A percentile compares a stretch with the other conserved stretches of the same genome.
Conservation (phyloP, 2,113 vertebrate genomes). For the Spizaetus ornatus region DNA sequence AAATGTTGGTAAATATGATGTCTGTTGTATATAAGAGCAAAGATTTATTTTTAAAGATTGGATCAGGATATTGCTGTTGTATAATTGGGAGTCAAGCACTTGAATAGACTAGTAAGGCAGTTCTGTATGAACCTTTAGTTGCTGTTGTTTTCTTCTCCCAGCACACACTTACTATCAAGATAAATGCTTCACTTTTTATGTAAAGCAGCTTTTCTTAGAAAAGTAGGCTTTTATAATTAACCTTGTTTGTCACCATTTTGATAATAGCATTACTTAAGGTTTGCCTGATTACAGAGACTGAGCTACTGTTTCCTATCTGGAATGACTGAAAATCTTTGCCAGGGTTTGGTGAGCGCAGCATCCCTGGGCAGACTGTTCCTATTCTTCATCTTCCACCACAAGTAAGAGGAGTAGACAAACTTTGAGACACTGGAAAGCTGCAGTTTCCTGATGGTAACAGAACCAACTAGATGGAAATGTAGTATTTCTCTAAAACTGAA, state of each 20-base stretch:
- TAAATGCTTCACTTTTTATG: background rate
- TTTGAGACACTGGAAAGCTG: background rate
- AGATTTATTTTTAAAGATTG: background rate
- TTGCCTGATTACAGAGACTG: background rate
- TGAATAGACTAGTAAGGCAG: background rate
- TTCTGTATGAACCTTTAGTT: background rate
- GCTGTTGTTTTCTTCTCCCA: background rate
- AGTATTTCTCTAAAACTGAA: background rate
- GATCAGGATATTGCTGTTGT: background rate
- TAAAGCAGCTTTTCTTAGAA: background rate
- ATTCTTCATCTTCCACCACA: background rate
- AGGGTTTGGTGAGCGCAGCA: background rate
- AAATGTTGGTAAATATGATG: background rate
- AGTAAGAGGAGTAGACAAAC: background rate
- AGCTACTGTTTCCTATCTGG: background rate
- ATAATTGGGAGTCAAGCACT: background rate
- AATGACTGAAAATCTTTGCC: background rate
- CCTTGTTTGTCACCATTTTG: background rate
- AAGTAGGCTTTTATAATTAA: background rate
- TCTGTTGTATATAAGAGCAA: background rate
- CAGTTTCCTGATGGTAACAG: background rate
- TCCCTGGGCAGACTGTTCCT: background rate
- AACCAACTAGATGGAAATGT: background rate
- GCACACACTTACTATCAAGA: background rate
- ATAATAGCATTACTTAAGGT: background rate